Percentiles rank a stretch among this genome's conserved stretches.
phyloP scores from a whole-genome alignment of 2,797 vertebrate species.

The Myotis findleyi region DNA sequence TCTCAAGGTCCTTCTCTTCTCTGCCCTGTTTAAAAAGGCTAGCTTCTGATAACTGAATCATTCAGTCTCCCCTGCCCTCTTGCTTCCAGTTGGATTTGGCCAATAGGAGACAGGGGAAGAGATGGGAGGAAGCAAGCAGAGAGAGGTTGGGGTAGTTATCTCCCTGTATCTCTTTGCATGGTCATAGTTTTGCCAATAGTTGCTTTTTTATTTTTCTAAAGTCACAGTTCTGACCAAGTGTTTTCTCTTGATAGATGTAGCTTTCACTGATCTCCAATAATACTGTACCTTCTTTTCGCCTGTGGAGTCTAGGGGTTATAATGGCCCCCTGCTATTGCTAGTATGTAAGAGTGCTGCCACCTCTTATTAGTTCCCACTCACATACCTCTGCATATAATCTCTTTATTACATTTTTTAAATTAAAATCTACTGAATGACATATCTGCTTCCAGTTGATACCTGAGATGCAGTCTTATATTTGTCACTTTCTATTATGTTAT shows the following conservation, averaged over 20 bases:
- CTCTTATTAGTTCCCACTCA: background rate
- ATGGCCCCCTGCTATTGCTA: background rate
- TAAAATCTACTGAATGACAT: background rate
- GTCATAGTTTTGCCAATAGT: background rate
- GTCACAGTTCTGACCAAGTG: background rate
- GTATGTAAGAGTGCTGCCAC: background rate
- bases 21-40: background rate
- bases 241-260: background rate
- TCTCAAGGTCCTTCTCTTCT: background rate
- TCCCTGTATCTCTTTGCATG: background rate
- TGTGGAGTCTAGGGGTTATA: background rate
- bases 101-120: background rate
- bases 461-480: background rate
- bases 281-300: background rate
- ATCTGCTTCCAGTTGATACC: background rate
- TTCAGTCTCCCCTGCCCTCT: background rate
- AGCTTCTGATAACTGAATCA: background rate
- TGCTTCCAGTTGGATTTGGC: background rate
- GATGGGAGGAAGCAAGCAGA: background rate
- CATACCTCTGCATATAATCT: background rate
- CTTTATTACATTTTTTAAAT: background rate
- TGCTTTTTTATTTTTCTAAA: background rate
- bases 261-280: background rate
- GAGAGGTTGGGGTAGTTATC: background rate
- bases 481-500: background rate